Base-by-base conservation (phyloP, 2,888 invertebrate species). In the Clostera curtula region DNA sequence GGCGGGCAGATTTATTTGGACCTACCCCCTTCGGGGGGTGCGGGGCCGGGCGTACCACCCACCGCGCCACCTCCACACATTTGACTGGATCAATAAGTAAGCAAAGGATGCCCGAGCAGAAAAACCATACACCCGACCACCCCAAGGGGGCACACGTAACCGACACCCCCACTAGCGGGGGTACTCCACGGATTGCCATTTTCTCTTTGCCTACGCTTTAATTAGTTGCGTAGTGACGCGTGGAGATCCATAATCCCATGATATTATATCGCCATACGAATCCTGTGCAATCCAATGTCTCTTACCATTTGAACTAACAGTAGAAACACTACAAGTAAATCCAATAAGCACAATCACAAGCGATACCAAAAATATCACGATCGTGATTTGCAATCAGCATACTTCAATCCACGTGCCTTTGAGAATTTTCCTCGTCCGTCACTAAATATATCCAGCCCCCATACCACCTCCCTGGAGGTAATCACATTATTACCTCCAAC, bases 31-130 rank as follows among this genome's bases (percentile, higher is more conserved):
- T 64, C 55, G 52, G 56, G 68, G 67, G 70, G 58, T 51, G 68
- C 64, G 73, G 73, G 73, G 71, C 43, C 60, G 71, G 76, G 73
- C 66, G 71, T 59, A 61, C 80, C 73, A 71, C 74, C 80, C 79
- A 73, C 77, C 72, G 72, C 76, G 77, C 75, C 76, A 76, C 82
- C 80, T 82, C 82, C 84, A 80, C 80, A 85, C 85, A 85, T 85
- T 85, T 85, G 84, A 85, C 85, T 85, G 84, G 85, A 85, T 85
- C 85, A 85, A 85, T 85, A 85, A 85, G 85, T 85, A 84, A 84
- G 85, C 84, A 85, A 84, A 85, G 85, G 85, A 85, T 85, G 85
- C 83, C 85, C 82, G 85, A 85, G 84, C 77, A 84, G 84, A 85
- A 85, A 85, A 85, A 84, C 84, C 84, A 84, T 82, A 82, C 82